Evolutionary conservation across 1,140 invertebrate species (phyloP), one percentile per base, ranked within the genome.

Genomic region (Cydia strobilella): DNA sequence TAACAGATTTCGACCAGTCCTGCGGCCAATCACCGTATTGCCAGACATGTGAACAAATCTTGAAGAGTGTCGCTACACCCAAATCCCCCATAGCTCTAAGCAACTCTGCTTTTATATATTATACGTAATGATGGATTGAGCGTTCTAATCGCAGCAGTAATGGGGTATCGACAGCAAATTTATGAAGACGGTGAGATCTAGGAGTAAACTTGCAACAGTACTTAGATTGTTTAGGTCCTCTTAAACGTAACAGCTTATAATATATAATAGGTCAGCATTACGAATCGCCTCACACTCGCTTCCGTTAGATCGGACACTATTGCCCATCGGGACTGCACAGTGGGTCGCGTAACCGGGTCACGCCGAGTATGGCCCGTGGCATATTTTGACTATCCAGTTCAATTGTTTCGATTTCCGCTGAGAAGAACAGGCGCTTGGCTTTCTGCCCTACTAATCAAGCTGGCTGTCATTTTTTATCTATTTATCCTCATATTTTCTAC

Each of bases 271-370:
- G 65, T 74, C 45, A 74, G 75, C 71, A 81, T 84, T 84, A 80
- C 76, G 63, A 82, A 77, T 76, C 83, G 73, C 73, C 76, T 79
- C 85, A 84, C 87, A 82, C 77, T 66, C 77, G 78, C 86, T 88
- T 91, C 89, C 89, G 89, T 90, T 91, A 90, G 82, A 90, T 86
- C 86, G 84, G 87, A 90, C 90, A 91, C 82, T 89, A 89, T 90
- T 88, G 80, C 86, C 88, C 84, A 88, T 86, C 74, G 84, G 82
- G 85, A 85, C 78, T 75, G 39, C 15, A 80, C 25, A 83, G 82
- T 86, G 76, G 84, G 82, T 7, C 82, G 72, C 45, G 73, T 66
- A 69, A 69, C 65, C 15, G 27, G 65, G 65, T n/a, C 65, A 69
- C 15, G 31, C 63, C n/a, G n/a, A 7, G 3, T 69, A 35, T 69